Conservation (phyloP, 2,113 vertebrate species). For the Telmatochromis brachygnathus region DNA sequence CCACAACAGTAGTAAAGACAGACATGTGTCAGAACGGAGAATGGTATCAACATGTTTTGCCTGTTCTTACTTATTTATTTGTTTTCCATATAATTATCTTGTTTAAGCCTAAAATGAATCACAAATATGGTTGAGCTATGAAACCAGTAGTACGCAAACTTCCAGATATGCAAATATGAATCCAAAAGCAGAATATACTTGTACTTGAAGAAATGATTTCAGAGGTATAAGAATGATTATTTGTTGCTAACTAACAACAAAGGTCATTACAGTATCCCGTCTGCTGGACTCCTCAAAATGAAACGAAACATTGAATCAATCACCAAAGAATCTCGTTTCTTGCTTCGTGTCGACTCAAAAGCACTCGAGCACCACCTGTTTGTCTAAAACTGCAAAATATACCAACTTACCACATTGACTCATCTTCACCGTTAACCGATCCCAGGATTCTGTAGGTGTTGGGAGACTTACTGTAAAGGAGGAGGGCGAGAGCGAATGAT, state of each 20-base stretch:
- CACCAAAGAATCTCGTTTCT: background rate
- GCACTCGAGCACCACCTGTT: background rate
- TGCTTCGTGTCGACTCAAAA: background rate
- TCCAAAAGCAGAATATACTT: background rate
- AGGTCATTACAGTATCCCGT: background rate
- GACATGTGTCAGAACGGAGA: background rate
- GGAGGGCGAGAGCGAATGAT: conserved; percentile 31
- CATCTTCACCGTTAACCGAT: conserved; percentile 36
- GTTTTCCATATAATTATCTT: background rate
- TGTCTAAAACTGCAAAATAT: background rate
- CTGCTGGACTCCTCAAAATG: background rate
- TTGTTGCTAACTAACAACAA: background rate
- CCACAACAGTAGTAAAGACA: background rate
- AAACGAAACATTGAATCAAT: background rate
- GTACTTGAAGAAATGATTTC: background rate
- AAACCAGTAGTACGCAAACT: background rate
- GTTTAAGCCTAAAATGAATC: background rate
- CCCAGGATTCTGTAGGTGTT: conserved; percentile 62
- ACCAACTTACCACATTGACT: background rate
- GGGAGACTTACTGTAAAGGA: conserved; percentile 65
- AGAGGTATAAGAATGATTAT: background rate
- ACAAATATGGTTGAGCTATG: background rate
- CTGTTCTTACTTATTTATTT: background rate
- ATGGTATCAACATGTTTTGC: background rate
- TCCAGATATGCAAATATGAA: background rate